Conservation (phyloP, 2,797 vertebrate species). For the Phoeniculus purpureus region DNA sequence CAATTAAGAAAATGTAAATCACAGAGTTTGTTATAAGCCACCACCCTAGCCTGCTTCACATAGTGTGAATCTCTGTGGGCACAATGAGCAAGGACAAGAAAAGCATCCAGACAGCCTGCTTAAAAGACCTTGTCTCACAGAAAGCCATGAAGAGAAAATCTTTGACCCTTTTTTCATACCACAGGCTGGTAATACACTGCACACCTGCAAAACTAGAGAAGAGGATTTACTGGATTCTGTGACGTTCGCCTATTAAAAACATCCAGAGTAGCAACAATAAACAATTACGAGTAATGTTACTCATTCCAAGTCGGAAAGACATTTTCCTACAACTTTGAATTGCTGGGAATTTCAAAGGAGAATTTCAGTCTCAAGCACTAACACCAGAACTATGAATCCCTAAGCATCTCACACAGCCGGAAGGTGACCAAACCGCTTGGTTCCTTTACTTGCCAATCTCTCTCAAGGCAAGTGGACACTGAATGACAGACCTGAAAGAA, state of each 20-base stretch:
- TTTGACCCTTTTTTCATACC: too few relatives aligned
- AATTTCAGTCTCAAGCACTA: background rate
- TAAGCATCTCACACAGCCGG: background rate
- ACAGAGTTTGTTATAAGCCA: background rate
- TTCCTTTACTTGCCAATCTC: background rate
- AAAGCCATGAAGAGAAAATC: fast-evolving
- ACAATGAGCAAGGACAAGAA: background rate
- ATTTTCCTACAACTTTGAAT: background rate
- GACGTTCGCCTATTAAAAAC: background rate
- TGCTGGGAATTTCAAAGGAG: background rate
- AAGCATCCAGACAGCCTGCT: fast-evolving
- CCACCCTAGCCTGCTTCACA: background rate
- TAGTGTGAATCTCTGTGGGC: background rate
- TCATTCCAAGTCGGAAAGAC: background rate
- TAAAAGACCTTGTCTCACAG: background rate
- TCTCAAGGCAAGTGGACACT: background rate
- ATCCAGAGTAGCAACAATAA: background rate
- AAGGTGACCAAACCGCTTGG: fast-evolving
- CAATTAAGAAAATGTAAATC: background rate
- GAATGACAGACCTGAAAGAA: background rate
- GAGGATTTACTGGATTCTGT: background rate
- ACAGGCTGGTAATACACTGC: background rate
- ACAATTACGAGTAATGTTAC: background rate
- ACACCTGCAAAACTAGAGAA: background rate
- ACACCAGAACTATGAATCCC: background rate